Base-by-base conservation (phyloP, 1,140 invertebrate genomes). In the Thrips palmi region DNA sequence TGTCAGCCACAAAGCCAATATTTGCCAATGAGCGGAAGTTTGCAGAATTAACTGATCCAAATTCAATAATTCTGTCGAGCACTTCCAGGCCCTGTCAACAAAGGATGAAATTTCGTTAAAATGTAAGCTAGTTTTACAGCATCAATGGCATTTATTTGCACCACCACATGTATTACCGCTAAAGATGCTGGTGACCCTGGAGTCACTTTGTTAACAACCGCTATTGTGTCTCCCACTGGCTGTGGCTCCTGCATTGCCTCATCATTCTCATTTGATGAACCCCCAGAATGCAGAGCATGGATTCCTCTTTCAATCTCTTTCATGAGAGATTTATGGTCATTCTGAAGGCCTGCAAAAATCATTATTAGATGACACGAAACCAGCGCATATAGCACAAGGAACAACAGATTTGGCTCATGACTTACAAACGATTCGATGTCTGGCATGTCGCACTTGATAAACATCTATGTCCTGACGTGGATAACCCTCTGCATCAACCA, bases 391-490 rank as follows among this genome's bases (percentile, higher is more conserved):
- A 14, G 4, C 10, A 5, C 19, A 22, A 21, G 28, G 11, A 11
- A 35, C 11, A 40, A 7, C 3, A 14, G 24, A 17, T 15, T 14
- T 22, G 33, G 32, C 33, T 32, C n/a, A 37, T 44, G 45, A 70
- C 69, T 66, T 64, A 85, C 86, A 87, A 49, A 87, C 86, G 31
- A 96, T 88, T 48, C 70, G 65, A 51, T 88, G 77, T 24, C 87
- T 66, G 1, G 87, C 80, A 56, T 81, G 71, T 39, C 89, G 64
- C 1, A 96, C 80, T 65, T 86, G 76, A 54, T 86, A 86, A 5
- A 94, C 72, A 59, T 96, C 87, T 44, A 97, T 81, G 49, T 91
- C 84, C 47, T 68, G 70, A 29, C 86, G 60, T 1, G 91, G 91
- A 62, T 69, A 96, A 2, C 83, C 88, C 49, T 92, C 76, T 2